These are phyloP conservation scores for Myoxocephalus aenaeus DNA, from an alignment of 2,797 vertebrate genomes.

Conservation along the genomic window DNA sequence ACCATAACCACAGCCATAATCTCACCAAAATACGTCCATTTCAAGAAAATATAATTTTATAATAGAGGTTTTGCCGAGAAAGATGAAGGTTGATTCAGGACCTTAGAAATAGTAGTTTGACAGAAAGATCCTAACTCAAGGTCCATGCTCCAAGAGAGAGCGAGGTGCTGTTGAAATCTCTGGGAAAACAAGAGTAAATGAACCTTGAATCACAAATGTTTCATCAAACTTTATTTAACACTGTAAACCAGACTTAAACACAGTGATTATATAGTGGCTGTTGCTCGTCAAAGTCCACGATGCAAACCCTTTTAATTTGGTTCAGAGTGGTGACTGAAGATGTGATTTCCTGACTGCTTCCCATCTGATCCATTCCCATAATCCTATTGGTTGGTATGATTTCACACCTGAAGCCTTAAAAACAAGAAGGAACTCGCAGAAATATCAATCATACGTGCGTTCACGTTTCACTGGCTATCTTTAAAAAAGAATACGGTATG, in stretches of 20 bases:
- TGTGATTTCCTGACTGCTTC: neutral
- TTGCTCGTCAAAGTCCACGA: neutral
- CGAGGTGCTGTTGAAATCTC: neutral
- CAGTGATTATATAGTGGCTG: neutral
- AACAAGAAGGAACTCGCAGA: constrained; percentile 1
- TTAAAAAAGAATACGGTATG: constrained; percentile 5
- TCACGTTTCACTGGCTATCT: neutral
- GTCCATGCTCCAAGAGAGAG: neutral
- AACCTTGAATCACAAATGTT: neutral
- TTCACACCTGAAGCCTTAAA: neutral
- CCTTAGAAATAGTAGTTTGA: neutral
- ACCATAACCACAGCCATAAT: neutral
- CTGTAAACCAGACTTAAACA: neutral
- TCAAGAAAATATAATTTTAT: accelerated
- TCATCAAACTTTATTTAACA: neutral
- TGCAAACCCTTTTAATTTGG: neutral
- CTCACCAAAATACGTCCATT: neutral
- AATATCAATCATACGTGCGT: constrained; percentile 9
- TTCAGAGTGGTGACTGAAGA: neutral
- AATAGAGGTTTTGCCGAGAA: neutral
- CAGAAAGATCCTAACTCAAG: neutral
- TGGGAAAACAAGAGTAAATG: neutral
- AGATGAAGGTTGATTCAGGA: neutral
- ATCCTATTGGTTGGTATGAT: neutral
- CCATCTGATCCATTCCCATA: neutral